Evolutionary conservation across 2,797 vertebrate genomes (phyloP), one percentile per base, ranked within the genome.

Genomic region (Lagorchestes hirsutus): DNA sequence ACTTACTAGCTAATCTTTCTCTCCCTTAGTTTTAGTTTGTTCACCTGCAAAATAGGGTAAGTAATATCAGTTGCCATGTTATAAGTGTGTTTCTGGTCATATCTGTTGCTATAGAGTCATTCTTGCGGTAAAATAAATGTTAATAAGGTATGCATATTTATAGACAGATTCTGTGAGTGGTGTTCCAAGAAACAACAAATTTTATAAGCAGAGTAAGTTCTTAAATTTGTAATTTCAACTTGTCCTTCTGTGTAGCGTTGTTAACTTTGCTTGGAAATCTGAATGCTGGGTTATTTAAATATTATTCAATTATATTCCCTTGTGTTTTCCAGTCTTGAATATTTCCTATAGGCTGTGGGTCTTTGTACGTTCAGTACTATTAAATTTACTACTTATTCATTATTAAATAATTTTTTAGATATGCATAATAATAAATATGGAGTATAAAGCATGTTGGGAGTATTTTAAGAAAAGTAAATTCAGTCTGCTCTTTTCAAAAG

Each of bases 141-240:
- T 40, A 4, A 90, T 54, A 50, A 24, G 52, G 40, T 67, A 52
- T 55, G 62, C 29, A 56, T 11, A 28, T 3, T 57, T n/a, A 11
- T 62, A 22, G 62, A 54, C 10, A 54, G 96, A 95, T 92, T 54
- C 82, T 11, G 0, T 46, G 87, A 93, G 40, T 34, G n/a, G 18
- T 82, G 90, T 90, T 91, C 54, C 55, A 95, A 74, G 55, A 96
- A 92, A 92, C 0, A 82, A 87, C 29, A 91, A 14, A 91, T 93
- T 95, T 52, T 74, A 56, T 46, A 94, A 94, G 54, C 59, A 55
- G 93, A 67, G 0, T 28, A 62, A 95, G 24, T 92, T 16, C 1
- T 91, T 55, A 95, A 95, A 9, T 87, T 67, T 5, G 59, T 57
- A n/a, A 2, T 94, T 95, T 96, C 58, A 92, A 34, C 40, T 94